phyloP scores from a whole-genome alignment of 2,888 invertebrate species.

The Pammene fasciana region DNA sequence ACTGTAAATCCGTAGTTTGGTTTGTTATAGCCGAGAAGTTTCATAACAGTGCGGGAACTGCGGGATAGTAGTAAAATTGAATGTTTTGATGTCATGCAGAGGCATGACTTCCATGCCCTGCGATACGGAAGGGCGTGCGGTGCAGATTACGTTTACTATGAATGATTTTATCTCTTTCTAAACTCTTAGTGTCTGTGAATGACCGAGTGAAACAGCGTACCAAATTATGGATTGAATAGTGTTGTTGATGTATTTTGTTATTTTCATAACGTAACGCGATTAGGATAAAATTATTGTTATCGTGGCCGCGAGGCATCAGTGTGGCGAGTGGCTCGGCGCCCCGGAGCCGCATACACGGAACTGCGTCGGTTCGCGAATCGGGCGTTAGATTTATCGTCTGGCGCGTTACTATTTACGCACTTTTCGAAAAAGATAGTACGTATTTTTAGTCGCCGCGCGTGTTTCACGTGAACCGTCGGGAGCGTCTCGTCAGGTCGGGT shows the following conservation, averaged over 20 bases:
- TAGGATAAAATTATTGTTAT: constrained; percentile 71
- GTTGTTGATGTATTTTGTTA: constrained; percentile 80
- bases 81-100: constrained; percentile 77
- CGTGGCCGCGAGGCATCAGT: constrained; percentile 52
- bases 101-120: constrained; percentile 84
- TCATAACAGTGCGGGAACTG: constrained; percentile 59
- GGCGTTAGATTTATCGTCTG: constrained; percentile 64
- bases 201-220: constrained; percentile 82
- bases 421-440: constrained; percentile 75
- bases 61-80: constrained; percentile 56
- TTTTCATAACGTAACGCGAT: constrained; percentile 63
- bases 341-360: constrained; percentile 38
- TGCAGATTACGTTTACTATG: constrained; percentile 81
- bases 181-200: constrained; percentile 81
- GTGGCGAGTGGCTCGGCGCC: constrained; percentile 34
- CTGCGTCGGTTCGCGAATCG: constrained; percentile 60
- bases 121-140: constrained; percentile 80
- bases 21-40: constrained; percentile 54
- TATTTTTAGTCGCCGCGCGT: constrained; percentile 74
- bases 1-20: constrained; percentile 60
- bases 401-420: constrained; percentile 77
- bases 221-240: constrained; percentile 80
- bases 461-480: constrained; percentile 59
- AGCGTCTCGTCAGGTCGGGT: constrained; percentile 64
- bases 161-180: constrained; percentile 84